These are phyloP conservation scores for Oreocharis arfaki DNA, from an alignment of 2,113 vertebrate species.

Conservation along the genomic window DNA sequence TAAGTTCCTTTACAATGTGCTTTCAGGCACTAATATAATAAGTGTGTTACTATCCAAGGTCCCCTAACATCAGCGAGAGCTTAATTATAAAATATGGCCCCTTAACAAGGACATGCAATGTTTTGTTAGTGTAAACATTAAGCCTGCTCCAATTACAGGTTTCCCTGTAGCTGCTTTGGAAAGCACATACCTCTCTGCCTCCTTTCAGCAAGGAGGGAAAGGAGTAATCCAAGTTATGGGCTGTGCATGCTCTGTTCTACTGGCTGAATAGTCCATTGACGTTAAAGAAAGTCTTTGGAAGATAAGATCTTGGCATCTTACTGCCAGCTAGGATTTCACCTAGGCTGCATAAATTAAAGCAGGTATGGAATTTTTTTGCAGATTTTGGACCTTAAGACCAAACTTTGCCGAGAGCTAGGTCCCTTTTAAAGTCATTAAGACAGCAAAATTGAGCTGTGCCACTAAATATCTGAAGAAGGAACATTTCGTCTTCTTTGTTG, in stretches of 20 bases:
- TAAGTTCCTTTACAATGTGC: not conserved
- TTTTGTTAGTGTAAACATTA: not conserved
- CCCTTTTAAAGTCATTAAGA: not conserved
- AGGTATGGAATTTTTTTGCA: not conserved
- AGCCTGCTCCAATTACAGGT: not conserved
- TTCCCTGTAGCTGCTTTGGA: not conserved
- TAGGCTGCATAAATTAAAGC: not conserved
- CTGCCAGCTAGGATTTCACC: slow-evolving; percentile 4
- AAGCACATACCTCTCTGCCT: not conserved
- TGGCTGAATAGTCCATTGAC: not conserved
- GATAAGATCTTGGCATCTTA: not conserved
- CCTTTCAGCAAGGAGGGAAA: not conserved
- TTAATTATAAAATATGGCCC: slow-evolving; percentile 10
- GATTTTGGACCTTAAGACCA: not conserved
- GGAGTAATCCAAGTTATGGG: not conserved
- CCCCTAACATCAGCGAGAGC: not conserved
- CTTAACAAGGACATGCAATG: not conserved
- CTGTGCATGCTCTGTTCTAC: not conserved
- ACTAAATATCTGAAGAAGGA: not conserved
- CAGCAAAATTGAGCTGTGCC: not conserved
- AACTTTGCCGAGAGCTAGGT: not conserved
- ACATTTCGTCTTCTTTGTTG: not conserved
- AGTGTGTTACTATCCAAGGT: not conserved
- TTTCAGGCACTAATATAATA: not conserved
- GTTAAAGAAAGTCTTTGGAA: not conserved